These are phyloP conservation scores for Schizaphis graminum DNA, from an alignment of 2,888 invertebrate species.

Conservation along the genomic window DNA sequence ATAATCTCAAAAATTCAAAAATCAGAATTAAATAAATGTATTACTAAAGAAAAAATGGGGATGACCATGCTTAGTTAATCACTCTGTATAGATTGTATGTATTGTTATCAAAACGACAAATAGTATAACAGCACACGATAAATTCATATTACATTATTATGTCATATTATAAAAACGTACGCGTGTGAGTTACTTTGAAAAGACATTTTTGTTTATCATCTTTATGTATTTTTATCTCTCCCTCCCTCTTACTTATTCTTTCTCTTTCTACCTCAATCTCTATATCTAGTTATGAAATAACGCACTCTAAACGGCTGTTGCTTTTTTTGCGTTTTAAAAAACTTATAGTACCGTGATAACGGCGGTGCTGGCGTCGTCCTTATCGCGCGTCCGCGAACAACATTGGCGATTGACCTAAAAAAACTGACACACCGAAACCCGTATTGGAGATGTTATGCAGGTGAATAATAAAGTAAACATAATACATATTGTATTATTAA, in stretches of 20 bases:
- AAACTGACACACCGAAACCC: slow-evolving; percentile 21
- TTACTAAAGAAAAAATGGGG: neutral
- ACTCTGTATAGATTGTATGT: neutral
- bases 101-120: neutral
- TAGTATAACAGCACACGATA: neutral
- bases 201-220: slow-evolving; percentile 31
- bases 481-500: neutral
- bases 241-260: neutral
- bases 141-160: neutral
- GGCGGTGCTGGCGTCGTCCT: slow-evolving; percentile 17
- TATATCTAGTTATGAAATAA: neutral
- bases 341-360: neutral
- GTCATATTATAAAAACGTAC: neutral
- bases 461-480: slow-evolving; percentile 12
- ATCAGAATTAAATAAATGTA: neutral
- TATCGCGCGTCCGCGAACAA: slow-evolving; percentile 27
- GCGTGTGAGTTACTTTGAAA: neutral
- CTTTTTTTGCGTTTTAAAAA: neutral
- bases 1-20: neutral
- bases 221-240: neutral
- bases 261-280: neutral
- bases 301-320: neutral
- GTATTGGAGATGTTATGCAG: neutral
- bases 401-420: slow-evolving; percentile 60
- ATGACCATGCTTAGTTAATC: neutral